Base-by-base conservation (phyloP, 2,797 vertebrate genomes). In the Coregonus suidteri region DNA sequence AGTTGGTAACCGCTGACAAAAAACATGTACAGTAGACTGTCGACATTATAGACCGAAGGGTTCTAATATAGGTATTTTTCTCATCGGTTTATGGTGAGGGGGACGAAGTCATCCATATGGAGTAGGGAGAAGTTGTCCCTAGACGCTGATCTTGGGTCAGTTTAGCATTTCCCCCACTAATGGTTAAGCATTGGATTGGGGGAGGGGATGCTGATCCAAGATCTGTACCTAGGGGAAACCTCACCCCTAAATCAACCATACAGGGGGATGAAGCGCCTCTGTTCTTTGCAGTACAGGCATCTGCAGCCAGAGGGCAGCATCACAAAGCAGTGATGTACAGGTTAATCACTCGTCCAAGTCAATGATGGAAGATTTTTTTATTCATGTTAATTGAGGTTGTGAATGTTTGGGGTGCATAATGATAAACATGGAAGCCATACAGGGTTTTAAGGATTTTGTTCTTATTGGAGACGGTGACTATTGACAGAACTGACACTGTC, bases 311-410 rank as follows among this genome's bases (percentile, higher is more conserved):
- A 74, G 76, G 75, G 59, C 64, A 31, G 71, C 35, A 51, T 77
- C 16, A 73, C 64, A 67, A 53, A 9, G 41, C 41, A 47, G 7
- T 47, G 41, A 47, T 47, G 9, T 47, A 47, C 41, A 47, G 41
- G 41, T 47, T 47, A 3, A 9, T 47, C 7, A 11, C 41, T 47
- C 6, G n/a, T 64, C n/a, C 35, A 25, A 30, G 41, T 69, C 64
- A 25, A 54, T 77, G 77, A 81, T 34, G 3, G 74, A 62, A 16
- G 65, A 69, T 0, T 47, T 47, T 47, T 3, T 3, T 3, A 47
- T 47, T 47, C 87, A 88, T 86, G 86, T 87, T 79, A 85, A 83
- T 85, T 71, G 79, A 88, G 87, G 82, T 83, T 20, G 56, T 20
- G 56, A 35, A 64, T 3, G 56, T 59, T 18, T 59, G 18, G 16